These are phyloP conservation scores for Hylyphantes graminicola DNA, from an alignment of 1,140 invertebrate species.

Conservation along the genomic window DNA sequence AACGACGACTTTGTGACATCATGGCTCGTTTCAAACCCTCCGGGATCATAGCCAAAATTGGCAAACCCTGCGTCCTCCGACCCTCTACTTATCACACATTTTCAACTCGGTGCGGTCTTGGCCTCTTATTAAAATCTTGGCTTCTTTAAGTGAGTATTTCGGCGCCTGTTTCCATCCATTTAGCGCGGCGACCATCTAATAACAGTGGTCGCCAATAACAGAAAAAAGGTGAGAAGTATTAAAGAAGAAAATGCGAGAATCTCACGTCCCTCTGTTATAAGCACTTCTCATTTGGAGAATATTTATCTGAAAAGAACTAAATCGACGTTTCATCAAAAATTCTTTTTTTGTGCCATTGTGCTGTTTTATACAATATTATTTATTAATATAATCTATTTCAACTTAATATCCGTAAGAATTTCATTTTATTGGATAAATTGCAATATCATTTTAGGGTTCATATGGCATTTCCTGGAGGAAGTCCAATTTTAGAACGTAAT, in stretches of 20 bases:
- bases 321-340: no score
- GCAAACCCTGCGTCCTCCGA: slow-evolving; percentile 5
- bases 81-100: slow-evolving; percentile 31
- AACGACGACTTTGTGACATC: background rate
- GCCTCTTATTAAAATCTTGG: slow-evolving; percentile 58
- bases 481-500: no score
- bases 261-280: slow-evolving; percentile 39
- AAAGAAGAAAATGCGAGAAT: slow-evolving; percentile 25
- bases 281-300: slow-evolving; percentile 34
- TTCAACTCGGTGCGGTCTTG: background rate
- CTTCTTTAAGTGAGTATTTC: slow-evolving; percentile 50
- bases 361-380: no score
- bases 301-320: no score
- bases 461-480: no score
- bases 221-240: slow-evolving; percentile 11
- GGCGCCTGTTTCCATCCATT: slow-evolving; percentile 55
- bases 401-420: no score
- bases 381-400: no score
- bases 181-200: slow-evolving; percentile 23
- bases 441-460: no score
- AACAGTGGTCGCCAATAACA: slow-evolving; percentile 50
- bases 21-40: background rate
- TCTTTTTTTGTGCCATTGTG: no score
- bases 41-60: slow-evolving; percentile 14
- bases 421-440: no score